Conservation (phyloP, 2,113 vertebrate genomes). For the Anas platyrhynchos region DNA sequence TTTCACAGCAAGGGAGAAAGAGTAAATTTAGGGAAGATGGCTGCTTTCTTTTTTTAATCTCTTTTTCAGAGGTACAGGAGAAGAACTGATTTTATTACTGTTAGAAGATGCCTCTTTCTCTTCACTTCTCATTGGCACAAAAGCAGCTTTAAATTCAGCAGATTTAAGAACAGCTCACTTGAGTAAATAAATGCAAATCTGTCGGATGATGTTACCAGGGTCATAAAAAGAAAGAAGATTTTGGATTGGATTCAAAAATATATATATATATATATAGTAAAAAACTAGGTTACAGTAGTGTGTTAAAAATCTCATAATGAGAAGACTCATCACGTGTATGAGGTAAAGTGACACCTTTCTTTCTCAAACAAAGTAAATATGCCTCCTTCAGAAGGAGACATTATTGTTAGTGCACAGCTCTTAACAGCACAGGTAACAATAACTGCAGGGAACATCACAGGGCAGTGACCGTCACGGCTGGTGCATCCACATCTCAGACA, state of each 20-base stretch:
- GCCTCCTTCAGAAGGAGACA: not conserved
- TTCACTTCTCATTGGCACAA: not conserved
- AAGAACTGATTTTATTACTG: not conserved
- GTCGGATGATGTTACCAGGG: not conserved
- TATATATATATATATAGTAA: not conserved
- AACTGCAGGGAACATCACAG: fast-evolving
- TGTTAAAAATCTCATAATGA: not conserved
- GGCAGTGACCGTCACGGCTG: not conserved
- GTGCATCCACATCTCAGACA: not conserved
- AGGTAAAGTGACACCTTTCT: not conserved
- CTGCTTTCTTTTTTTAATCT: not conserved
- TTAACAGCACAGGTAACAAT: not conserved
- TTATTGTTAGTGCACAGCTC: not conserved
- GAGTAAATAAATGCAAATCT: not conserved
- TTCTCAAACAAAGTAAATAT: not conserved
- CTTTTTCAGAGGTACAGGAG: not conserved
- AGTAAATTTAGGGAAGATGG: not conserved
- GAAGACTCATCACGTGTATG: fast-evolving
- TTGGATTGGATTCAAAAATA: not conserved
- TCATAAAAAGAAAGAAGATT: not conserved
- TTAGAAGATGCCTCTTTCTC: not conserved
- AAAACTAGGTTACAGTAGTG: not conserved
- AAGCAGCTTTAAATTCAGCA: not conserved
- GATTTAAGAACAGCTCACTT: not conserved
- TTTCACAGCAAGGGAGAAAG: not conserved